Evolutionary conservation across 2,113 vertebrate species (phyloP).

Genomic region (Rhinogobius similis): DNA sequence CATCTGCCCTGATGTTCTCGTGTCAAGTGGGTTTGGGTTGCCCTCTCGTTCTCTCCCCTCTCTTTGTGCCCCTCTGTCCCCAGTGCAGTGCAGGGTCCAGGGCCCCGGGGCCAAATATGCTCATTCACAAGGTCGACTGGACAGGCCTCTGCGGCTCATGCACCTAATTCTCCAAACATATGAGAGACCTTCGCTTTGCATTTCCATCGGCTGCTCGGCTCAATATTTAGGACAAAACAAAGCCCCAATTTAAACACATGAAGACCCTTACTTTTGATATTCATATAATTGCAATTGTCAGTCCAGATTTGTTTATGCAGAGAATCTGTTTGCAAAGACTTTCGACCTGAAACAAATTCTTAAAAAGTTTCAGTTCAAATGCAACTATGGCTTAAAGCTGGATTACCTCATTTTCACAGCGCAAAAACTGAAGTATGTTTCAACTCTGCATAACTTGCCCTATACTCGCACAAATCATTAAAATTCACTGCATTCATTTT

Average conservation of each 20-base stretch:
- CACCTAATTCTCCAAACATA: constrained; percentile 31
- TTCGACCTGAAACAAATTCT: too few species aligned
- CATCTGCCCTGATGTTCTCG: constrained; percentile 26
- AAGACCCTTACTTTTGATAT: constrained; percentile 14
- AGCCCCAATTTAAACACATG: background rate
- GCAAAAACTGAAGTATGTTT: too few species aligned
- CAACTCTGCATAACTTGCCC: too few species aligned
- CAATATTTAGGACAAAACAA: background rate
- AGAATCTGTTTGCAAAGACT: too few species aligned
- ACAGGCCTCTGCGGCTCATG: constrained; percentile 51
- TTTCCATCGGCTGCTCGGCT: constrained; percentile 20
- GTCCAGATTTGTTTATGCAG: background rate
- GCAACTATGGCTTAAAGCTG: too few species aligned
- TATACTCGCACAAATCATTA: too few species aligned
- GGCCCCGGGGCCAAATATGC: constrained; percentile 68
- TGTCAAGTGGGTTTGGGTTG: constrained; percentile 66
- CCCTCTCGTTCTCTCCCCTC: constrained; percentile 43
- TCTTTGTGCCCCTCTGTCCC: constrained; percentile 46
- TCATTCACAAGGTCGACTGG: constrained; percentile 62
- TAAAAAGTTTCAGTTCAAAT: too few species aligned
- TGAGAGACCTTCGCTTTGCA: constrained; percentile 4
- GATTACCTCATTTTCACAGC: too few species aligned
- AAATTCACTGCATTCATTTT: too few species aligned
- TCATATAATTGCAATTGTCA: background rate
- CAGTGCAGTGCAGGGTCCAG: constrained; percentile 37